Percentiles rank a stretch among this genome's conserved stretches.
phyloP scores from a whole-genome alignment of 37 sponge, comb jelly and placozoan genomes.

The Halisarca cf. caerulea region DNA sequence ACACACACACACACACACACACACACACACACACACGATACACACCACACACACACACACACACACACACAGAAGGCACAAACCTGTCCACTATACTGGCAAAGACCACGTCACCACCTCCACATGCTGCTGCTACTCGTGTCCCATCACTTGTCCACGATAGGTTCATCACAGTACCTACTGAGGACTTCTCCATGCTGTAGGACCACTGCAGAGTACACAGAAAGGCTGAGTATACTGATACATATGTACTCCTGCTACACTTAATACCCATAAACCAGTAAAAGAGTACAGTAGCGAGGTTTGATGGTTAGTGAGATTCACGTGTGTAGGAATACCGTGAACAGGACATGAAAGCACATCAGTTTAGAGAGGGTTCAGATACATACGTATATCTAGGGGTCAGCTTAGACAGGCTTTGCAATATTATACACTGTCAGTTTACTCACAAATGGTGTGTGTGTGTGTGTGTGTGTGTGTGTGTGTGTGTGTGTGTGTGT shows the following conservation, averaged over 20 bases:
- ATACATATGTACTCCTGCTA: not conserved
- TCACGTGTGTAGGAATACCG: too few species aligned
- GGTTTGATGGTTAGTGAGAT: too few species aligned
- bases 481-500: too few species aligned
- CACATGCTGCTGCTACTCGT: constrained; percentile 89
- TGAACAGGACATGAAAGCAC: too few species aligned
- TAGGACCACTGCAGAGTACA: constrained; percentile 87
- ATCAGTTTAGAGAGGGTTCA: too few species aligned
- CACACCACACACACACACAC: not conserved
- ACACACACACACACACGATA: not conserved
- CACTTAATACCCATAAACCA: too few species aligned
- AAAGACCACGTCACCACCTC: constrained; percentile 84
- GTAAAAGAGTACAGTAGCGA: too few species aligned
- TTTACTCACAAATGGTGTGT: too few species aligned
- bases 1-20: not conserved
- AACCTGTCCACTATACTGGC: constrained; percentile 90
- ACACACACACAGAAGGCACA: not conserved
- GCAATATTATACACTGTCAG: too few species aligned
- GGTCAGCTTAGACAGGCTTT: too few species aligned
- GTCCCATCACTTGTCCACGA: constrained; percentile 92
- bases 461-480: too few species aligned
- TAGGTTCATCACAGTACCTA: constrained; percentile 74
- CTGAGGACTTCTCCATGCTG: constrained; percentile 86
- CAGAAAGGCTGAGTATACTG: not conserved
- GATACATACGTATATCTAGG: too few species aligned